Percentiles rank a stretch among this genome's conserved stretches.
Conservation (phyloP, 64 coral and sea anemone genomes). For the Orbicella faveolata region DNA sequence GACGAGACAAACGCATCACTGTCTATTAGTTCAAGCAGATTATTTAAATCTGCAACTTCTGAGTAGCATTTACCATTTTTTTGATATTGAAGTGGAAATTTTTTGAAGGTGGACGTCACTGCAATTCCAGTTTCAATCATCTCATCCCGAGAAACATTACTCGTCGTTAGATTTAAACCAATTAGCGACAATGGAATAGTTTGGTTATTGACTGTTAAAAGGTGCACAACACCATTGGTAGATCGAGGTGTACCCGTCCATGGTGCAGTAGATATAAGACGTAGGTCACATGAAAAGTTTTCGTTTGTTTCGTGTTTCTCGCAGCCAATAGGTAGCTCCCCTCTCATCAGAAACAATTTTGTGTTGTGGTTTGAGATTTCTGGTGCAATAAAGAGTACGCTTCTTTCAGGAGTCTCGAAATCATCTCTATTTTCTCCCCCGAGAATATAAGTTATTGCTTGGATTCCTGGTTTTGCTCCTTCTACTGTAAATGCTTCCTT, state of each 20-base stretch:
- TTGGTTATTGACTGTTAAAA: background rate
- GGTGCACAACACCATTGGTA: constrained; percentile 1
- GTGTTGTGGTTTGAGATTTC: constrained; percentile 11
- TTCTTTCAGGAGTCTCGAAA: constrained; percentile 32
- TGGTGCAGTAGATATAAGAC: background rate
- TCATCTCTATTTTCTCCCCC: constrained; percentile 6
- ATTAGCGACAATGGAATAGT: background rate
- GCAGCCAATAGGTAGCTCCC: constrained; percentile 55
- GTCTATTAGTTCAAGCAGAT: constrained; percentile 23
- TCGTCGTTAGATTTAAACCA: background rate
- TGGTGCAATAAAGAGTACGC: constrained; percentile 34
- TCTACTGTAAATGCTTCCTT: constrained; percentile 31
- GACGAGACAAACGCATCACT: constrained; percentile 1
- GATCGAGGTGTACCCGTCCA: background rate
- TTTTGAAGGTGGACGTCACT: background rate
- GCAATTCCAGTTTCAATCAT: background rate
- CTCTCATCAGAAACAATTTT: background rate
- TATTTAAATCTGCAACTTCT: background rate
- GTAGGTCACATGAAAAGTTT: background rate
- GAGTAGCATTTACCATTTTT: background rate
- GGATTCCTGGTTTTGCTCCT: constrained; percentile 34
- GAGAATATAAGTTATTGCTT: constrained; percentile 40
- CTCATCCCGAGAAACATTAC: background rate
- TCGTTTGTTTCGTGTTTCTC: background rate
- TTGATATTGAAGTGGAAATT: background rate